phyloP scores from a whole-genome alignment of 2,888 invertebrate genomes.

The Escarpia spicata region DNA sequence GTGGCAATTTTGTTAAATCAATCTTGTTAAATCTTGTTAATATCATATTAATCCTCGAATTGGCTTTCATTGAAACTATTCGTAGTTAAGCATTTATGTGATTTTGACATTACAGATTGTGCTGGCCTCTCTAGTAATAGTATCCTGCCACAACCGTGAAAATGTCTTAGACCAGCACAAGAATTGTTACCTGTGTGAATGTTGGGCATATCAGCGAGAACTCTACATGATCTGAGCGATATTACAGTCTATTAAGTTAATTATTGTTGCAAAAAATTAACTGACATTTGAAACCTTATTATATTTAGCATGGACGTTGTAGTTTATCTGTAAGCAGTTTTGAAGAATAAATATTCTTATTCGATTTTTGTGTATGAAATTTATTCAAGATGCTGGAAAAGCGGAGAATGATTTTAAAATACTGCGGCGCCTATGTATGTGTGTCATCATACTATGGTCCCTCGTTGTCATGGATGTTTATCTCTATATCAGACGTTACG shows the following conservation, averaged over 20 bases:
- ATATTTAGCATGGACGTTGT: background rate
- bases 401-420: background rate
- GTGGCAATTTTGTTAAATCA: too few species aligned
- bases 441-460: background rate
- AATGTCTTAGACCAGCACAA: background rate
- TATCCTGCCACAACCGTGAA: background rate
- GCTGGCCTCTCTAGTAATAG: background rate
- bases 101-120: background rate
- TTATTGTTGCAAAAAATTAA: background rate
- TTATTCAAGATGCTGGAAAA: background rate
- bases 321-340: background rate
- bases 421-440: background rate
- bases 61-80: too few species aligned
- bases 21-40: too few species aligned
- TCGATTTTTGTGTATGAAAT: background rate
- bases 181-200: background rate
- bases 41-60: too few species aligned
- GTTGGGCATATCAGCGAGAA: background rate
- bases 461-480: background rate
- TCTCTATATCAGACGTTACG: background rate
- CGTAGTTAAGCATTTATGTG: too few species aligned
- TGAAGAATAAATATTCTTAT: background rate
- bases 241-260: background rate
- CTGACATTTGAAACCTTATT: background rate
- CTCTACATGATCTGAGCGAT: background rate